A percentile compares a stretch with the other conserved stretches of the same genome.
Conservation (phyloP, 2,797 vertebrate genomes). For the Eremophila alpestris region DNA sequence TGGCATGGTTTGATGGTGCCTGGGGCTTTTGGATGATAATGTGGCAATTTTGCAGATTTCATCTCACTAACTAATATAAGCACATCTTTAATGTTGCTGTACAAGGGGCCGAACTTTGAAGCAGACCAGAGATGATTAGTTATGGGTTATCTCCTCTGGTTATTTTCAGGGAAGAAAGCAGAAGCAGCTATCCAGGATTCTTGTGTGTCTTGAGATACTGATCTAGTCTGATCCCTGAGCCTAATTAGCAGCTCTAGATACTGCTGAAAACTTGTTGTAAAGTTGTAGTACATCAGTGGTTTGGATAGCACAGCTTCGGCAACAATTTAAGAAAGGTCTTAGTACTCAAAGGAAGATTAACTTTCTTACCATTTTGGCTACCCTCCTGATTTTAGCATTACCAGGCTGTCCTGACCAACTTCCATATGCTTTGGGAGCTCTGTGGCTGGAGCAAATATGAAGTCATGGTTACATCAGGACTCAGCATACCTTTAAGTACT, state of each 20-base stretch:
- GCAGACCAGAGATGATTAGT: constrained; percentile 8
- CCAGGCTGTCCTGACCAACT: not conserved
- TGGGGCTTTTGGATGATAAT: constrained; percentile 26
- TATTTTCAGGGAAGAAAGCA: not conserved
- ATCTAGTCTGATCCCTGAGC: not conserved
- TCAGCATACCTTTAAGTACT: not conserved
- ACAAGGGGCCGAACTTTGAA: constrained; percentile 27
- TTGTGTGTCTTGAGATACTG: not conserved
- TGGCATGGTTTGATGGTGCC: constrained; percentile 35
- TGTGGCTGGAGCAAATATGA: not conserved
- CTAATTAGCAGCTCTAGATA: not conserved
- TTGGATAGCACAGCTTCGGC: not conserved
- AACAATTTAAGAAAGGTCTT: not conserved
- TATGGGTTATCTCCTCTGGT: not conserved
- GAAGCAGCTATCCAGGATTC: not conserved
- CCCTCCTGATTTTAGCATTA: not conserved
- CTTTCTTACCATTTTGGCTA: not conserved
- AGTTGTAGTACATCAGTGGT: not conserved
- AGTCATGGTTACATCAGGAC: not conserved
- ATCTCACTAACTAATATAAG: constrained; percentile 22
- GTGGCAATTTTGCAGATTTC: constrained; percentile 48
- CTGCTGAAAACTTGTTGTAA: not conserved
- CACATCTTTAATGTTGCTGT: constrained; percentile 20
- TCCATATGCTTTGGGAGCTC: not conserved
- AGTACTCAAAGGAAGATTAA: not conserved